Percentiles rank a stretch among this genome's conserved stretches.
phyloP scores from a whole-genome alignment of 1,140 invertebrate species.

The Ptiloglossa arizonensis region DNA sequence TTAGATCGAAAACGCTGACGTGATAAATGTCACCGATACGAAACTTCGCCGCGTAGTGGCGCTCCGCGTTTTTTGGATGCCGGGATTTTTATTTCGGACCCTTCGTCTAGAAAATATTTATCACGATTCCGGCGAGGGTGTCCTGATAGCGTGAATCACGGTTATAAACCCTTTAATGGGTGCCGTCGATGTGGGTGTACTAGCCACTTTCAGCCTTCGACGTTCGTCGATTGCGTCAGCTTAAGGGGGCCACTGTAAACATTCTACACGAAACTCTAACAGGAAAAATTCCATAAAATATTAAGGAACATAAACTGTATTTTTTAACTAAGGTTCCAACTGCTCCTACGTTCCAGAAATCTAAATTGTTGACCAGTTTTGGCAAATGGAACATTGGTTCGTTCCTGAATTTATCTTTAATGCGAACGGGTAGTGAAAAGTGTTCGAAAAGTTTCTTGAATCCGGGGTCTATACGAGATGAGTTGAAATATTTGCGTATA shows the following conservation, averaged over 20 bases:
- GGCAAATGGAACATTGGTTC: too few relatives aligned
- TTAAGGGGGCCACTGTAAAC: background rate
- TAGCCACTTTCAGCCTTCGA: conserved; percentile 36
- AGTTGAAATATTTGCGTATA: too few relatives aligned
- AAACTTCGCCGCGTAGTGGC: background rate
- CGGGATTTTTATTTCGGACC: background rate
- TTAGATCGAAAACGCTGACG: conserved; percentile 9
- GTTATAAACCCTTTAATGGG: conserved; percentile 34
- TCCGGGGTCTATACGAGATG: too few relatives aligned
- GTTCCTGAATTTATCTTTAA: too few relatives aligned
- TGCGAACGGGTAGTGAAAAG: too few relatives aligned
- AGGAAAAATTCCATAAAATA: background rate
- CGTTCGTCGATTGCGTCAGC: conserved; percentile 10
- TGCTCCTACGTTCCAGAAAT: too few relatives aligned
- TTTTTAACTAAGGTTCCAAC: too few relatives aligned
- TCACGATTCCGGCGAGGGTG: background rate
- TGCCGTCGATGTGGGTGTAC: conserved; percentile 1
- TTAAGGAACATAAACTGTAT: too few relatives aligned
- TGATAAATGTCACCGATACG: background rate
- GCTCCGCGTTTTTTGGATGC: background rate
- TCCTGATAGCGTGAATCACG: conserved; percentile 45
- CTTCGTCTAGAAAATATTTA: conserved; percentile 24
- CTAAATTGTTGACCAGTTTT: too few relatives aligned
- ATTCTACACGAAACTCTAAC: background rate
- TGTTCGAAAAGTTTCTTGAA: too few relatives aligned